Conservation (phyloP, 2,888 invertebrate species). For the Heliconius ismenius region DNA sequence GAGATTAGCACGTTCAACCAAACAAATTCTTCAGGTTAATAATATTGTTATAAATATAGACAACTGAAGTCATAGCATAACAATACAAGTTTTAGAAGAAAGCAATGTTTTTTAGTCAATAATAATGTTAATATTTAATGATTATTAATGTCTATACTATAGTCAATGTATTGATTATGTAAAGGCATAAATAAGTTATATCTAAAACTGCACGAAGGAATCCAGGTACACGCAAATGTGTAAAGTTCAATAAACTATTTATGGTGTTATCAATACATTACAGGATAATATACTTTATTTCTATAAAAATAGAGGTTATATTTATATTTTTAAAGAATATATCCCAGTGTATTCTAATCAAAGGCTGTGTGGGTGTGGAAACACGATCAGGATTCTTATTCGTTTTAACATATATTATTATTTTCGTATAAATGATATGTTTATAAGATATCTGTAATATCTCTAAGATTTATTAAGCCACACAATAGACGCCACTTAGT, state of each 20-base stretch:
- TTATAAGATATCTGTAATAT: no score
- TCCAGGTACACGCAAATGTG: conserved; percentile 26
- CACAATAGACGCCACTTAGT: not conserved
- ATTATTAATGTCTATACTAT: no score
- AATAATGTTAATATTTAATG: no score
- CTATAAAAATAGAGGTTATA: not conserved
- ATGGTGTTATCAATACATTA: conserved; percentile 15
- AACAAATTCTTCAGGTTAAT: no score
- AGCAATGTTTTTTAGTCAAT: no score
- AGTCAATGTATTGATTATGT: not conserved
- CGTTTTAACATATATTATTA: conserved; percentile 4
- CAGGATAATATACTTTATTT: conserved; percentile 18
- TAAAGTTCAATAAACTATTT: conserved; percentile 39
- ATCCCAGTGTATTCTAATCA: conserved; percentile 32
- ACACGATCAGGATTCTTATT: conserved; percentile 24
- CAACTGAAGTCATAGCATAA: no score
- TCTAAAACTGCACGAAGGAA: conserved; percentile 26
- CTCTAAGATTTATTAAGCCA: not conserved
- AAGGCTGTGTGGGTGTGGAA: conserved; percentile 37
- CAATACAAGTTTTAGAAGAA: no score
- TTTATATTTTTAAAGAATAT: not conserved
- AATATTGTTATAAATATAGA: no score
- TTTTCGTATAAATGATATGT: not conserved
- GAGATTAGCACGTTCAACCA: no score
- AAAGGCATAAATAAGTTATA: conserved; percentile 7